These are phyloP conservation scores for Parambassis ranga DNA, from an alignment of 2,797 vertebrate genomes.

Conservation along the genomic window DNA sequence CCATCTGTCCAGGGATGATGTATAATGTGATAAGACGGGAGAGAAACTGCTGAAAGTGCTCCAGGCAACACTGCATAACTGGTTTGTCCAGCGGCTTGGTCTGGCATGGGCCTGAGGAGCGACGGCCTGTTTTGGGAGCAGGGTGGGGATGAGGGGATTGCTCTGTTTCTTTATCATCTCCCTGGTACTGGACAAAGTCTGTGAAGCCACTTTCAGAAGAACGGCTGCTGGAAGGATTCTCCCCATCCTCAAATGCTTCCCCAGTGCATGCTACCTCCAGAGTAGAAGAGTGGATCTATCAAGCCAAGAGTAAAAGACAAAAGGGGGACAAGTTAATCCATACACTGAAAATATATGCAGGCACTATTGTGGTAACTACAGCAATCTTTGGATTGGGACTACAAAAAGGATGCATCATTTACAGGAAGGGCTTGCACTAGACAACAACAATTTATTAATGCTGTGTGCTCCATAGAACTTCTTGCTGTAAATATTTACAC, in stretches of 20 bases:
- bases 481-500: not conserved
- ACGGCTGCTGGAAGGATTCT: slow-evolving; percentile 81
- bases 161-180: slow-evolving; percentile 83
- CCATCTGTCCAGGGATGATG: slow-evolving; percentile 76
- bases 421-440: no score
- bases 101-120: slow-evolving; percentile 66
- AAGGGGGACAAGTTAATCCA: not conserved
- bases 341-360: not conserved
- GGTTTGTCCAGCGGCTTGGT: slow-evolving; percentile 89
- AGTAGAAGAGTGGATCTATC: slow-evolving; percentile 26
- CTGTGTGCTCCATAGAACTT: no score
- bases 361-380: no score
- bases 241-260: slow-evolving; percentile 89
- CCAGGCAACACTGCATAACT: slow-evolving; percentile 97
- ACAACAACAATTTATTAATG: no score
- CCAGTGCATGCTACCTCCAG: slow-evolving; percentile 74
- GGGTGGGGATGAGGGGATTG: slow-evolving; percentile 70
- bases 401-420: no score
- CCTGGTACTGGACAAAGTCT: slow-evolving; percentile 95
- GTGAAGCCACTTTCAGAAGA: slow-evolving; percentile 93
- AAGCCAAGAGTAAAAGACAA: not conserved
- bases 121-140: slow-evolving; percentile 79
- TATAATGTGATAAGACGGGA: slow-evolving; percentile 91
- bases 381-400: no score
- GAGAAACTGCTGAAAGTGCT: slow-evolving; percentile 95